A percentile compares a stretch with the other conserved stretches of the same genome.
phyloP scores from a whole-genome alignment of 2,113 vertebrate species.

The Myodes glareolus region DNA sequence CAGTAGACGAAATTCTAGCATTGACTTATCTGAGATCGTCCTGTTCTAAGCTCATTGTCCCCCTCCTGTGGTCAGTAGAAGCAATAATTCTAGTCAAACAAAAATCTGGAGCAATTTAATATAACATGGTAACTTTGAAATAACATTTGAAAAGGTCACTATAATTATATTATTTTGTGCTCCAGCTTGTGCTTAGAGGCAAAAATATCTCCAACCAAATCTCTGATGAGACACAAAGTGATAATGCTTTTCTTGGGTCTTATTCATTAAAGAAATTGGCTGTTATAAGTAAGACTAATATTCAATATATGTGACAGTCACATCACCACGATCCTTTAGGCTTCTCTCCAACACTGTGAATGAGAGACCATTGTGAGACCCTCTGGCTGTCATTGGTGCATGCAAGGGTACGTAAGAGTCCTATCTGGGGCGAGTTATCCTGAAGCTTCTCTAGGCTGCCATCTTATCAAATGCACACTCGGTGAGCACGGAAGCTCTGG shows the following conservation, averaged over 20 bases:
- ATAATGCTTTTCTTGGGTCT: conserved; percentile 12
- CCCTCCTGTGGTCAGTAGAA: conserved; percentile 83
- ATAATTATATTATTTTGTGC: conserved; percentile 26
- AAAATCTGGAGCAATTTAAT: conserved; percentile 43
- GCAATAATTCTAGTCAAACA: background rate
- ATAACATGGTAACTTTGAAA: background rate
- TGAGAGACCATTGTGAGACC: background rate
- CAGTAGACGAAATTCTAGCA: background rate
- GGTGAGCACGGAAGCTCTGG: background rate
- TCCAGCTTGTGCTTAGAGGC: background rate
- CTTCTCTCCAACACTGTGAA: background rate
- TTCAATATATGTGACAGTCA: background rate
- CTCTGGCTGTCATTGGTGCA: background rate
- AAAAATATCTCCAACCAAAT: conserved; percentile 52
- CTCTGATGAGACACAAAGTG: conserved; percentile 10
- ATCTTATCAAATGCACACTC: background rate
- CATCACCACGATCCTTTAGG: background rate
- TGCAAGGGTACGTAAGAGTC: background rate
- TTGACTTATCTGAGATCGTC: background rate
- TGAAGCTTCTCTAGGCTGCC: background rate
- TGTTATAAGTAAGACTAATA: conserved; percentile 40
- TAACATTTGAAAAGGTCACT: background rate
- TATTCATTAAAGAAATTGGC: conserved; percentile 2
- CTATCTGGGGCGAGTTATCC: background rate
- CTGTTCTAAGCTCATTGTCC: conserved; percentile 70